Evolutionary conservation across 2,113 vertebrate species (phyloP).

Genomic region (Atrichornis clamosus): DNA sequence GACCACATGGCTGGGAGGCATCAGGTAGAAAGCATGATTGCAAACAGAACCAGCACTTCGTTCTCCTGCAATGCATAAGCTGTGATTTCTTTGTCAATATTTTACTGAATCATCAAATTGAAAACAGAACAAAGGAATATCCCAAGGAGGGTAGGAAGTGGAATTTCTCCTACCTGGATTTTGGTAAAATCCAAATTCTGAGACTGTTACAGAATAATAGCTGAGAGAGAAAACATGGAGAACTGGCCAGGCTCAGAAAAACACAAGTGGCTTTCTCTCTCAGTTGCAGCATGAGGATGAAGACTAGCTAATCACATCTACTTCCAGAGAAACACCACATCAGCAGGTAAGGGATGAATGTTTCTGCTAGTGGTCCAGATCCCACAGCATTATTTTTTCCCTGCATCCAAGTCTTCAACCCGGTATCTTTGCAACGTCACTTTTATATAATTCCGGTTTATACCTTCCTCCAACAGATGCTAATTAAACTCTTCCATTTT

Average conservation of each 20-base stretch:
- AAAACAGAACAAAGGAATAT: not conserved
- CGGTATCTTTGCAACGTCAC: not conserved
- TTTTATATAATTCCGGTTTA: not conserved
- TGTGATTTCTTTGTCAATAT: not conserved
- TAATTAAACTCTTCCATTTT: not conserved
- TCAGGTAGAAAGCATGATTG: not conserved
- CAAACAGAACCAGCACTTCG: not conserved
- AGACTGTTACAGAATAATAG: not conserved
- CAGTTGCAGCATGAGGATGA: not conserved
- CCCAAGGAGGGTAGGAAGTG: accelerated
- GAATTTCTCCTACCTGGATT: not conserved
- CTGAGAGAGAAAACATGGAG: not conserved
- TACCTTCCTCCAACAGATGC: not conserved
- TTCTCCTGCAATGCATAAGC: not conserved
- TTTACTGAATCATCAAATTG: not conserved
- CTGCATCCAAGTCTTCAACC: not conserved
- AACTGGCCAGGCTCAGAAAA: not conserved
- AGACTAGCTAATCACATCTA: not conserved
- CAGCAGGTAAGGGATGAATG: not conserved
- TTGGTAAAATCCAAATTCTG: not conserved
- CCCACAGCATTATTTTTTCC: not conserved
- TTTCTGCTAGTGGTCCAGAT: not conserved
- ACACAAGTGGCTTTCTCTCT: not conserved
- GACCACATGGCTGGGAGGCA: not conserved
- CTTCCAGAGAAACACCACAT: not conserved